Percentiles rank a stretch among this genome's conserved stretches.
These are phyloP conservation scores for Pachypeltis micranthus DNA, from an alignment of 1,140 invertebrate genomes.

Conservation along the genomic window DNA sequence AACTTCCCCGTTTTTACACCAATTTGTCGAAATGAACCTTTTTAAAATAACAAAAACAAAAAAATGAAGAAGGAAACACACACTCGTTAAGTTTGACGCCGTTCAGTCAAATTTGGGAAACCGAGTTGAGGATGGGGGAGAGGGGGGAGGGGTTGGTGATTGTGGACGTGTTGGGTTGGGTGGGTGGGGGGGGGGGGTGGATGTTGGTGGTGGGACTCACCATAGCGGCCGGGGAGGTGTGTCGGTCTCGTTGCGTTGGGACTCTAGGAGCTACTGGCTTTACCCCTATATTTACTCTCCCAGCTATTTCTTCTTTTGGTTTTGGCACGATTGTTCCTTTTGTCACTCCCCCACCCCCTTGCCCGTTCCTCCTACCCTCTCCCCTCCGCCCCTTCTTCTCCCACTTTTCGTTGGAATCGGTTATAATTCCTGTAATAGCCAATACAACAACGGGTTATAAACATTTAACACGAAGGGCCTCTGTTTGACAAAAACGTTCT, in stretches of 20 bases:
- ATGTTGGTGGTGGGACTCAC: slow-evolving; percentile 1
- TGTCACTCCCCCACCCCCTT: background rate
- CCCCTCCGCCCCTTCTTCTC: background rate
- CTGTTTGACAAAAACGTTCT: no score
- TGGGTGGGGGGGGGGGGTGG: background rate
- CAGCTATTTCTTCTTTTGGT: slow-evolving; percentile 14
- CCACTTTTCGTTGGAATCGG: slow-evolving; percentile 11
- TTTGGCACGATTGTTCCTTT: slow-evolving; percentile 14
- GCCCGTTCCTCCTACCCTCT: background rate
- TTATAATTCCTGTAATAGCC: slow-evolving; percentile 14
- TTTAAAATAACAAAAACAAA: no score
- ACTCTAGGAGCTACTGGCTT: slow-evolving; percentile 8
- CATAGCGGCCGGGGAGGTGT: background rate
- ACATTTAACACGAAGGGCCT: background rate
- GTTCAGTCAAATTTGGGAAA: no score
- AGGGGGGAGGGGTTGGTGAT: no score
- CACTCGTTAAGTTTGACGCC: no score
- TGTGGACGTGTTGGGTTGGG: no score
- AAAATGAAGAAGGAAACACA: no score
- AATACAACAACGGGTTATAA: slow-evolving; percentile 12
- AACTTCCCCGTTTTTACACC: no score
- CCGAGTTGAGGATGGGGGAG: no score
- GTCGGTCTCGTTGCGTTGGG: background rate
- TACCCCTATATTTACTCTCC: slow-evolving; percentile 4
- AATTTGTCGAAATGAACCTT: no score